Conservation (phyloP, 2,113 vertebrate species). For the Hystrix brachyura region DNA sequence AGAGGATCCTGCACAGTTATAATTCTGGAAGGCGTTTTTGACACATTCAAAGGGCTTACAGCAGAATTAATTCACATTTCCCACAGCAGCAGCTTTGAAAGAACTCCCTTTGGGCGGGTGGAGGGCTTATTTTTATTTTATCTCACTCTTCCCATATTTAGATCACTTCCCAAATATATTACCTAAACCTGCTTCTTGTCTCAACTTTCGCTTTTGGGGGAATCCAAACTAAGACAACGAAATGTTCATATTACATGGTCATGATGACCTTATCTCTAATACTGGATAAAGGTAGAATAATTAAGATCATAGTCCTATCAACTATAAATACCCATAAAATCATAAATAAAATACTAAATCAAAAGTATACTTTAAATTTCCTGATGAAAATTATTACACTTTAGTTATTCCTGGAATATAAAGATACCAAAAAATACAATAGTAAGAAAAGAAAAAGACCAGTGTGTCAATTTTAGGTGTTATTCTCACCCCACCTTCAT, state of each 20-base stretch:
- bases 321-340: background rate
- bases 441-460: background rate
- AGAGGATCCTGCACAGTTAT: background rate
- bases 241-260: background rate
- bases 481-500: background rate
- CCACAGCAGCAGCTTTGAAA: background rate
- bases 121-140: background rate
- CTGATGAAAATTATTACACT: background rate
- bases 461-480: background rate
- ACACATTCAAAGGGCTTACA: background rate
- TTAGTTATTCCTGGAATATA: background rate
- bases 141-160: background rate
- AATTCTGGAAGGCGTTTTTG: too few species aligned
- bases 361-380: background rate
- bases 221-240: background rate
- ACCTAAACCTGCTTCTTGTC: background rate
- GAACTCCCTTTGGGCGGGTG: background rate
- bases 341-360: background rate
- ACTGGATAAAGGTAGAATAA: background rate
- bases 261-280: background rate
- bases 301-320: background rate
- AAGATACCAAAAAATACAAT: background rate
- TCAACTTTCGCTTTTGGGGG: background rate
- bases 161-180: background rate
- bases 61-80: background rate